phyloP scores from a whole-genome alignment of 2,888 invertebrate species.

The Drosophila picticornis region DNA sequence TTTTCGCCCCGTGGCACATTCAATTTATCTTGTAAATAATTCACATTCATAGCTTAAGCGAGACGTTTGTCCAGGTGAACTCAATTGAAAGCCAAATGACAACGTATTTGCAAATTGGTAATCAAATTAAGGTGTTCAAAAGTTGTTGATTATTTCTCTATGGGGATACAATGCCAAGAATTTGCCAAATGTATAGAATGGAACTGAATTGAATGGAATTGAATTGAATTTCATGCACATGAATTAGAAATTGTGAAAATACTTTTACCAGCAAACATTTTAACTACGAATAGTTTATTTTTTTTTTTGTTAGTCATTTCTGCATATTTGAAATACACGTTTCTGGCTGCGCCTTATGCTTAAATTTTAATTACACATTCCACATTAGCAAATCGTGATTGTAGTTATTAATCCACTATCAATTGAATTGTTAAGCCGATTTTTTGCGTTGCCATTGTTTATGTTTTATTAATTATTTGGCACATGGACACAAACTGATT shows the following conservation, averaged over 20 bases:
- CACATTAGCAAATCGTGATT: slow-evolving; percentile 20
- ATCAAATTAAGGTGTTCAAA: slow-evolving; percentile 38
- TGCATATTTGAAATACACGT: background rate
- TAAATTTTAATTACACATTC: slow-evolving; percentile 28
- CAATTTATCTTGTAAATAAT: slow-evolving; percentile 64
- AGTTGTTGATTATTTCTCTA: slow-evolving; percentile 40
- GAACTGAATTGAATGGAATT: slow-evolving; percentile 16
- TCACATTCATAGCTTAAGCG: slow-evolving; percentile 41
- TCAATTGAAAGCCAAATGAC: slow-evolving; percentile 23
- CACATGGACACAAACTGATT: slow-evolving; percentile 38
- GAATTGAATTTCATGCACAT: slow-evolving; percentile 27
- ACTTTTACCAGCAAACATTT: background rate
- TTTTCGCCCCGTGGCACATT: slow-evolving; percentile 36
- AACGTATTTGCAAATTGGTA: slow-evolving; percentile 37
- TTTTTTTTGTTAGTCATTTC: background rate
- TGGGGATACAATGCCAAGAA: slow-evolving; percentile 21
- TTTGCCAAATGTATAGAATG: background rate
- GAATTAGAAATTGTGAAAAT: slow-evolving; percentile 5
- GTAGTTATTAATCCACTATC: slow-evolving; percentile 49
- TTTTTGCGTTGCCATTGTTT: slow-evolving; percentile 50
- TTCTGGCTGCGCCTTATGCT: background rate
- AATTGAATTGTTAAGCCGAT: slow-evolving; percentile 45
- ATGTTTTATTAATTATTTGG: slow-evolving; percentile 78
- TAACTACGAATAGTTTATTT: background rate
- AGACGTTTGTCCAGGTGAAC: slow-evolving; percentile 29